phyloP scores from a whole-genome alignment of 2,797 vertebrate genomes.

The Gymnopithys bicolor region DNA sequence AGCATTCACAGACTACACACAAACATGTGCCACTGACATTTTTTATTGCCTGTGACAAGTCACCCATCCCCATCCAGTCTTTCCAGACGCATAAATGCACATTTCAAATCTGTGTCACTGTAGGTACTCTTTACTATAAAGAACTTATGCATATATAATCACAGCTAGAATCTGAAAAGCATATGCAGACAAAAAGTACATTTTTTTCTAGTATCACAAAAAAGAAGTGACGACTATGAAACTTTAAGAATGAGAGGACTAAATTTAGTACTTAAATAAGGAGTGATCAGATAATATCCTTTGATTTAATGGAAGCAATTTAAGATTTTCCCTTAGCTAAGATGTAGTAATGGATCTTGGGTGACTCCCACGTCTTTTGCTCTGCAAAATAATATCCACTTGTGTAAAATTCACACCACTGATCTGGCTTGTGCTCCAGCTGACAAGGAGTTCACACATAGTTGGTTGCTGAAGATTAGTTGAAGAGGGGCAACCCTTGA shows the following conservation, averaged over 20 bases:
- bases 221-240: neutral
- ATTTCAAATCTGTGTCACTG: conserved; percentile 26
- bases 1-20: conserved; percentile 43
- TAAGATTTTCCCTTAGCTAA: neutral
- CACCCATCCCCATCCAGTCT: conserved; percentile 7
- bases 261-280: neutral
- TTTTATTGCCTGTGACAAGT: conserved; percentile 59
- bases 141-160: neutral
- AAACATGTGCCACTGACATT: conserved; percentile 32
- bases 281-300: neutral
- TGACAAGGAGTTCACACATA: neutral
- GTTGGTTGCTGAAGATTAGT: neutral
- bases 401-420: neutral
- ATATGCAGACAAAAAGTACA: neutral
- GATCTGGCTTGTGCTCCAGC: neutral
- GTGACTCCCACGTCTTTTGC: neutral
- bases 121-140: conserved; percentile 5
- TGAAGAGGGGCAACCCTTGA: neutral
- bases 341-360: neutral
- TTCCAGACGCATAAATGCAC: conserved; percentile 36
- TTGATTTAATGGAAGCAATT: neutral
- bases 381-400: neutral
- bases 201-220: neutral
- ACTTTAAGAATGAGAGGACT: neutral
- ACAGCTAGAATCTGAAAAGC: neutral